Base-by-base conservation (phyloP, 2,113 vertebrate species). In the Hoplias malabaricus region DNA sequence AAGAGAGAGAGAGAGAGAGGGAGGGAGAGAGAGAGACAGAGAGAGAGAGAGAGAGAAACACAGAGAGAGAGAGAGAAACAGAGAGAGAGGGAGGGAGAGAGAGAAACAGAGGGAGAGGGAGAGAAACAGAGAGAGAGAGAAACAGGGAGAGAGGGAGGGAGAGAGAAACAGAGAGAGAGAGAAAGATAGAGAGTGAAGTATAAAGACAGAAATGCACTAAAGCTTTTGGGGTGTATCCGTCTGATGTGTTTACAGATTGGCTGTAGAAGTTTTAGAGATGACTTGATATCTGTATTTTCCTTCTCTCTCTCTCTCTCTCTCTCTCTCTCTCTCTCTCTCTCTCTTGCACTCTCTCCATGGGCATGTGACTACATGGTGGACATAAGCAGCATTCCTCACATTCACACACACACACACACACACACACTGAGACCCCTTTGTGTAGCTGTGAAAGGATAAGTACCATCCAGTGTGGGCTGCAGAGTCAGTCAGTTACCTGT, bases 381-480 rank as follows among this genome's bases (percentile, higher is more conserved):
- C 72, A 12, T 56, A 69, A 21, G 66, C 38, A 66, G 46, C 71
- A 79, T 82, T 82, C 38, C 68, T 48, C 12, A 78, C 36, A 57
- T 82, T 75, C 67, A 23, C 34, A 11, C 42, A 13, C 43, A 25
- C 46, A 43, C 67, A 23, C 34, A 11, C 42, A 13, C 43, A 25
- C 46, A 43, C 36, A 46, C 65, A 59, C 66, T 21, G 13, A n/a
- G n/a, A 50, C 78, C 50, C 25, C 68, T 76, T 62, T 61, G 63
- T 69, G 53, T 80, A 53, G 40, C 13, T 43, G 13, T 33, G 29
- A 27, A 9, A 43, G 34, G 66, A 77, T 43, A 10, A 14, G 54
- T n/a, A 36, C 43, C 34, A 42, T 48, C 43, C 43, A 19, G 16
- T 48, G 16, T 48, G 16, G 40, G 40, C 40, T 10, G 8, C 8